Percentiles rank a stretch among this genome's conserved stretches.
phyloP scores from a whole-genome alignment of 2,113 vertebrate species.

The Herpailurus yagouaroundi region DNA sequence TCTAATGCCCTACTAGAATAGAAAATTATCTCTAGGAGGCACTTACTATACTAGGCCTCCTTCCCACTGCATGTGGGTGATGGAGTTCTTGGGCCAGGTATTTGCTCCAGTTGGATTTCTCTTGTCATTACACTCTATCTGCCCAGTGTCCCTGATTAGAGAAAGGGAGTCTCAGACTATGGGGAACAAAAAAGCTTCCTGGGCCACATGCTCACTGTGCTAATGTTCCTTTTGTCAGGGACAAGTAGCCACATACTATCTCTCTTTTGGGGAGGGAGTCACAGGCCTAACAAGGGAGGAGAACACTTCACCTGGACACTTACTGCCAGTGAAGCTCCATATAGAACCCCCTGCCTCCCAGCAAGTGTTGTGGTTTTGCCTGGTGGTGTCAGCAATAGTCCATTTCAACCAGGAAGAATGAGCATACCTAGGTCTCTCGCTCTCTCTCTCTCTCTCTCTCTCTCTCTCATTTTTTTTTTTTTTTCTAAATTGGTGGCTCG shows the following conservation, averaged over 20 bases:
- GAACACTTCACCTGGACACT: background rate
- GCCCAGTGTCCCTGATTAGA: rapidly evolving
- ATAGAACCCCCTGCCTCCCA: background rate
- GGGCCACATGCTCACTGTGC: background rate
- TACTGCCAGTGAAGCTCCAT: background rate
- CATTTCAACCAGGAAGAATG: background rate
- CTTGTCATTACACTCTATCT: background rate
- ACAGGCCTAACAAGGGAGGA: background rate
- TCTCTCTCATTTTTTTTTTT: background rate
- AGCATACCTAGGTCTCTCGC: background rate
- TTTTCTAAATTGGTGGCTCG: background rate
- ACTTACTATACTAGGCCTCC: background rate
- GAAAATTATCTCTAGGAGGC: background rate
- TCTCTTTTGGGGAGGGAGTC: background rate
- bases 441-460: background rate
- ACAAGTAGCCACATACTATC: background rate
- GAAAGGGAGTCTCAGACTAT: background rate
- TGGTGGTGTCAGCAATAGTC: no score
- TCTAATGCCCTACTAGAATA: background rate
- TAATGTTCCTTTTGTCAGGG: background rate
- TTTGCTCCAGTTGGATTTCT: background rate
- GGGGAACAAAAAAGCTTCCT: background rate
- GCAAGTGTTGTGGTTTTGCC: background rate
- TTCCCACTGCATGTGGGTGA: background rate
- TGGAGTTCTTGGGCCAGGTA: background rate